Evolutionary conservation across 1,140 invertebrate species (phyloP).

Genomic region (Macrosteles quadrilineatus): DNA sequence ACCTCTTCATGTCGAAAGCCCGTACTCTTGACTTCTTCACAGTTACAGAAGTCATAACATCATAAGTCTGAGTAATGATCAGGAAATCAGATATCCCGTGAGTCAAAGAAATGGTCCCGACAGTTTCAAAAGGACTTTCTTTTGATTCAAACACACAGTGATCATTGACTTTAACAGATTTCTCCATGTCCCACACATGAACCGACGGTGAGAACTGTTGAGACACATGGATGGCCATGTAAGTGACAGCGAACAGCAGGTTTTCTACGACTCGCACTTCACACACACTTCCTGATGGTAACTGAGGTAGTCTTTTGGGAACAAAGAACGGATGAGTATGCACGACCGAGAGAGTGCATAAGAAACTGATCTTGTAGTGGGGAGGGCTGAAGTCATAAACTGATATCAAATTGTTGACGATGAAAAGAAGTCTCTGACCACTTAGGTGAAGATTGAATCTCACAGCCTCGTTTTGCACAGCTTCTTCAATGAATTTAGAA

Average conservation of each 20-base stretch:
- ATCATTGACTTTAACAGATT: neutral
- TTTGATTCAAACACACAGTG: slow-evolving; percentile 11
- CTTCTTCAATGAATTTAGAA: neutral
- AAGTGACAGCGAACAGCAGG: slow-evolving; percentile 3
- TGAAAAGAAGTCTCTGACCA: slow-evolving; percentile 3
- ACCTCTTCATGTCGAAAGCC: neutral
- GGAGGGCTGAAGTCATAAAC: slow-evolving; percentile 7
- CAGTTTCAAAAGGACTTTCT: neutral
- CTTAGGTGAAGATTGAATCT: neutral
- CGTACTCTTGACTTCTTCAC: neutral
- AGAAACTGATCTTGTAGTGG: slow-evolving; percentile 3
- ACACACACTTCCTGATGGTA: neutral
- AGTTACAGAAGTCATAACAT: neutral
- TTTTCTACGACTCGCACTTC: neutral
- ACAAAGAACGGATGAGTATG: neutral
- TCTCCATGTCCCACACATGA: neutral
- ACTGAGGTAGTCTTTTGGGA: neutral
- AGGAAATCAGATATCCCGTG: neutral
- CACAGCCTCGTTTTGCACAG: neutral
- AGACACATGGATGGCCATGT: neutral
- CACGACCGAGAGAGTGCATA: neutral
- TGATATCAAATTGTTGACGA: neutral
- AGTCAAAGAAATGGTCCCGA: neutral
- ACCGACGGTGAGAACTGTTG: slow-evolving; percentile 11
- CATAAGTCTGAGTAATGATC: neutral